Base-by-base conservation (phyloP, 53 echinoderm and acorn worm species). In the Mesocentrotus franciscanus region DNA sequence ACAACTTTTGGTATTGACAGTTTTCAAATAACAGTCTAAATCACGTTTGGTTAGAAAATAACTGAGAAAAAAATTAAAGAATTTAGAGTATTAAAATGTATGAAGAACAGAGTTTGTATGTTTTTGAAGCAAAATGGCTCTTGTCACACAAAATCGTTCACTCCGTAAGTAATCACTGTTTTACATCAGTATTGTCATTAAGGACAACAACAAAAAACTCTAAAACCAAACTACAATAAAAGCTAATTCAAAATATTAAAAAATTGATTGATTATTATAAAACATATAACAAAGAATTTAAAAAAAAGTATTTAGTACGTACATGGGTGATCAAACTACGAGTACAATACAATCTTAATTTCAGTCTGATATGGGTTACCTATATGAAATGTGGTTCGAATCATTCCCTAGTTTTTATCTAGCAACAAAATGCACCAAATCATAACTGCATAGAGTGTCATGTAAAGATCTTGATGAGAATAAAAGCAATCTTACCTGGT, bases 401-500 rank as follows among this genome's bases (percentile, higher is more conserved):
- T 68, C 4, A 24, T 68, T 68, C 68, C 2, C 68, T 22, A 8
- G 8, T 68, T 24, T 5, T 4, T 22, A 68, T 68, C 0, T 68
- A 7, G 22, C 4, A 68, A 24, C 68, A 68, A 22, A 26, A 68
- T 68, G 68, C 24, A 68, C 24, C 68, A 68, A 6, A 22, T 18
- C 68, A 6, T 49, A 49, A 49, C 3, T 49, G 49, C 49, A 49
- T 49, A 49, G 49, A 49, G 49, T 49, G 5, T 24, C 6, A 68
- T 68, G 68, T 8, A 8, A 2, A 68, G 24, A 30, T 74, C 32
- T 13, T 12, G 74, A 74, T 12, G 74, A 74, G 29, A 74, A 74
- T 17, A 56, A 27, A 81, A 81, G 8, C 9, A 34, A 13, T 12
- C 92, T 56, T 92, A 98, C 99, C 99, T 97, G 90, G 56, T 97